Evolutionary conservation across 2,797 vertebrate genomes (phyloP).

Genomic region (Diceros bicornis): DNA sequence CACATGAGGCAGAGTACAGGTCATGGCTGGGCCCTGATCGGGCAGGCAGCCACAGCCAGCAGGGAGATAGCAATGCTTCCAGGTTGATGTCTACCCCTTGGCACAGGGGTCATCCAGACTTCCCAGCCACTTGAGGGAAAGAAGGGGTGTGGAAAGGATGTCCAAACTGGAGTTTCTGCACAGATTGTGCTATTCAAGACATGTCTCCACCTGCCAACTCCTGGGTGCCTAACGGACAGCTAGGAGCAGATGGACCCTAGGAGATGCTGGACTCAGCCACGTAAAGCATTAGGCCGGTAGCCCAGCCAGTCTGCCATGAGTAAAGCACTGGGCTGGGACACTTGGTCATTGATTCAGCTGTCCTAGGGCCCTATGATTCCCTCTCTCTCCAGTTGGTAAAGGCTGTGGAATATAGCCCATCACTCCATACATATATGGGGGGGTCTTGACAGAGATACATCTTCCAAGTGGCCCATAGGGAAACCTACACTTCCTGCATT

Average conservation of each 20-base stretch:
- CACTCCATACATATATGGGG: rapidly evolving
- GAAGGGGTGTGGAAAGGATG: too few relatives aligned
- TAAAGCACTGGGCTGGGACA: neutral
- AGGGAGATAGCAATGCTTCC: neutral
- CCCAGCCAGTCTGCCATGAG: too few relatives aligned
- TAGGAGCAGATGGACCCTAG: neutral
- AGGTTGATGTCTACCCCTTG: neutral
- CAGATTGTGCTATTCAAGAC: too few relatives aligned
- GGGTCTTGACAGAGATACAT: neutral
- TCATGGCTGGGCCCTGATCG: rapidly evolving
- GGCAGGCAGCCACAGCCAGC: too few relatives aligned
- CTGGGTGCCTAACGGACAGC: too few relatives aligned
- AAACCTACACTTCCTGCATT: too few relatives aligned
- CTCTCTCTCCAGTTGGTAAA: neutral
- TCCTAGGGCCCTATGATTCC: too few relatives aligned
- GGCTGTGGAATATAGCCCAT: rapidly evolving
- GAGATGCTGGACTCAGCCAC: neutral
- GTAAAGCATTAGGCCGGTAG: too few relatives aligned
- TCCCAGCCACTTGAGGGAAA: neutral
- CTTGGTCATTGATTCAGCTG: too few relatives aligned
- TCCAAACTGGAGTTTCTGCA: too few relatives aligned
- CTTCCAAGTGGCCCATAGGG: neutral
- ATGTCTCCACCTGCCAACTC: neutral
- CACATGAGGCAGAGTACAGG: neutral
- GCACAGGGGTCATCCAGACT: neutral